Percentiles rank a stretch among this genome's conserved stretches.
phyloP scores from a whole-genome alignment of 2,113 vertebrate species.

The Rhynchomys soricoides region DNA sequence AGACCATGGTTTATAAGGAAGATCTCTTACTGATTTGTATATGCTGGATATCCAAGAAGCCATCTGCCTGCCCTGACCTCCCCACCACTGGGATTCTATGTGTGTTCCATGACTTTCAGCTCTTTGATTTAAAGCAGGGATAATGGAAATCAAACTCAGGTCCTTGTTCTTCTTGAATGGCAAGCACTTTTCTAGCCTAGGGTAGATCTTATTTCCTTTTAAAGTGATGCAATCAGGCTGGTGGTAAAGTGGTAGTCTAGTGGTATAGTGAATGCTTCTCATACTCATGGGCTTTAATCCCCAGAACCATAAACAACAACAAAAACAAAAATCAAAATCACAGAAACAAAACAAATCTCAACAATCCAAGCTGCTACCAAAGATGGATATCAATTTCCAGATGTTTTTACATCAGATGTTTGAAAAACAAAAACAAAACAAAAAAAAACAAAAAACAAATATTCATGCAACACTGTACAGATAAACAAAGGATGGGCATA shows the following conservation, averaged over 20 bases:
- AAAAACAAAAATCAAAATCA: background rate
- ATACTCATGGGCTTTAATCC: background rate
- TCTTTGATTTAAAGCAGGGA: background rate
- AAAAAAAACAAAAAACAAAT: background rate
- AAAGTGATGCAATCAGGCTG: background rate
- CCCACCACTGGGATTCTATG: background rate
- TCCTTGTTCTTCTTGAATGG: background rate
- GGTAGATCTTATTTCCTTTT: background rate
- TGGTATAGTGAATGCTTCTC: background rate
- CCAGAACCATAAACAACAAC: background rate
- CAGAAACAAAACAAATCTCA: background rate
- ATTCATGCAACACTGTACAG: background rate
- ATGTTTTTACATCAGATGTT: background rate
- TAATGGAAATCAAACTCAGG: background rate
- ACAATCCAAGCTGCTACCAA: background rate
- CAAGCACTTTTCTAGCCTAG: background rate
- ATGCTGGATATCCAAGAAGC: no score
- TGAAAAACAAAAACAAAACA: no score
- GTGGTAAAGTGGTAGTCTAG: background rate
- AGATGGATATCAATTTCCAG: background rate
- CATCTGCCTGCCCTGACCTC: background rate
- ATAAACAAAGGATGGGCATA: background rate
- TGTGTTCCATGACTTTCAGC: fast-evolving
- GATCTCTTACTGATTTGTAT: background rate
- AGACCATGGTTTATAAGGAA: background rate